Evolutionary conservation across 1,140 invertebrate genomes (phyloP).

Genomic region (Drosophila carrolli): DNA sequence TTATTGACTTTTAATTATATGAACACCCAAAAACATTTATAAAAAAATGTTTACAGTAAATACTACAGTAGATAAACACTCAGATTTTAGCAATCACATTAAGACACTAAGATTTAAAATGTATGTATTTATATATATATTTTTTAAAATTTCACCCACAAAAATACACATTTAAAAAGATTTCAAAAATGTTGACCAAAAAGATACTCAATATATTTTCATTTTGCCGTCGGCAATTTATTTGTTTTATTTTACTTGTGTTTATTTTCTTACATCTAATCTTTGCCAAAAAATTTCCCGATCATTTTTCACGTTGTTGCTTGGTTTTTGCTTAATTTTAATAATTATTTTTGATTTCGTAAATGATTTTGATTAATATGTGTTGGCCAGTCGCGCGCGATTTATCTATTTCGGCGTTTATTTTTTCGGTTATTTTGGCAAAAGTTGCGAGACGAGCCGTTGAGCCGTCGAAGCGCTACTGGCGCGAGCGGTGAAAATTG

Average conservation of each 20-base stretch:
- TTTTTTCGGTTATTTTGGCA: conserved; percentile 29
- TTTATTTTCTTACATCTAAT: conserved; percentile 17
- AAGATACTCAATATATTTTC: conserved; percentile 12
- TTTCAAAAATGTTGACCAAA: conserved; percentile 26
- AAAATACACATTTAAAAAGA: conserved; percentile 42
- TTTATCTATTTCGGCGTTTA: conserved; percentile 16
- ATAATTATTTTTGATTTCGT: conserved; percentile 35
- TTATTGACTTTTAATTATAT: conserved; percentile 1
- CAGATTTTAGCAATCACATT: conserved; percentile 32
- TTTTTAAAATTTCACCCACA: conserved; percentile 41
- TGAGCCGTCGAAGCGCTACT: conserved; percentile 84
- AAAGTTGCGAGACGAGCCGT: conserved; percentile 79
- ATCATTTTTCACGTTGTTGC: conserved; percentile 8
- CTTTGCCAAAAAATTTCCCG: conserved; percentile 9
- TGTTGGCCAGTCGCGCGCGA: conserved; percentile 20
- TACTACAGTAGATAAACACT: conserved; percentile 46
- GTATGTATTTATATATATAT: neutral
- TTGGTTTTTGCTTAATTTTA: conserved; percentile 15
- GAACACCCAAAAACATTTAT: conserved; percentile 33
- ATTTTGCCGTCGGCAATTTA: conserved; percentile 55
- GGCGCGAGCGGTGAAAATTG: conserved; percentile 78
- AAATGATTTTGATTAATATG: conserved; percentile 20
- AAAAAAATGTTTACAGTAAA: conserved; percentile 27
- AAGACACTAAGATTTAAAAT: conserved; percentile 24
- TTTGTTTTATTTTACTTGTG: conserved; percentile 1